Evolutionary conservation across 1,140 invertebrate genomes (phyloP), one percentile per base, ranked within the genome.

Genomic region (Scaptomyza montana): DNA sequence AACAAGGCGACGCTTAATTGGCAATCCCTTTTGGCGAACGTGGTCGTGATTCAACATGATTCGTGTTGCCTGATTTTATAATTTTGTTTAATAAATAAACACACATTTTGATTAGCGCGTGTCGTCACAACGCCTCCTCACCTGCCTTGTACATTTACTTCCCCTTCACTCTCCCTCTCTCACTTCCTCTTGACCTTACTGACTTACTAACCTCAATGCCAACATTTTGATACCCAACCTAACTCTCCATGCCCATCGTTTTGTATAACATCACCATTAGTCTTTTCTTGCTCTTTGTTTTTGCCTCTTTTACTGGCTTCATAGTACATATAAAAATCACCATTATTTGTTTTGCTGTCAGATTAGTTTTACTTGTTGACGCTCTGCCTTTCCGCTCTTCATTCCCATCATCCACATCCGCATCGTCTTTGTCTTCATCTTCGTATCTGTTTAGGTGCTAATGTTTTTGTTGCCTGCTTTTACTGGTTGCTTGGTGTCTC

Each of bases 361-460:
- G 80, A 82, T 82, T 82, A 84, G 80, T 78, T 74, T 79, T 63
- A 84, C 80, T 82, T 82, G 80, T 82, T 84, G 80, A 82, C 78
- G 76, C 62, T 57, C 69, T 62, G 50, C 39, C 39, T 41, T 12
- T 41, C 39, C 10, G 9, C 39, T 3, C 10, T 3, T 39, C 36
- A 3, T 39, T 39, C 10, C 3, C 36, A 10, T 10, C 36, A n/a
- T n/a, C 39, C 10, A 3, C 39, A n/a, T 43, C 39, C n/a, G 3
- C 30, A 33, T 33, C 7, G 30, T 7, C 30, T 41, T 41, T 12
- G 39, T 43, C 19, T 54, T 66, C 39, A 16, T 67, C 63, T 33
- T 60, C 63, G 33, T 65, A 47, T 65, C 66, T 41, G 70, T 72
- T 25, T 72, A 73, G 63, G 69, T 73, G 74, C 68, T 75, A 57